Evolutionary conservation across 2,113 vertebrate species (phyloP).

Genomic region (Cebidichthys violaceus): DNA sequence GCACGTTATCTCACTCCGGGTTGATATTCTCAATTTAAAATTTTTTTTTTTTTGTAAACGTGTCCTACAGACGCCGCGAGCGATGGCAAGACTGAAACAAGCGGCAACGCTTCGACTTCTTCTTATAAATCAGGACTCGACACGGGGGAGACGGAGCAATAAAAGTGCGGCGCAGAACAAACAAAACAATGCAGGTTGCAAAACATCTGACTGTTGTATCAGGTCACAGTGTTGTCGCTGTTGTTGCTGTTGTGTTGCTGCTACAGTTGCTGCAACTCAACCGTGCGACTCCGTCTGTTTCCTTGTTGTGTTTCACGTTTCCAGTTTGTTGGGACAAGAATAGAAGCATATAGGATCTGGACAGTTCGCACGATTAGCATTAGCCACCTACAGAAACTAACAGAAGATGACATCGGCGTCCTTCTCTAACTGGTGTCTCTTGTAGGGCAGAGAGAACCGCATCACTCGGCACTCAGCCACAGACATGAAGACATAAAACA

Average conservation of each 20-base stretch:
- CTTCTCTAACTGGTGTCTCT: neutral
- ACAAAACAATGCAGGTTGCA: neutral
- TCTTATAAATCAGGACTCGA: neutral
- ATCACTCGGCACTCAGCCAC: neutral
- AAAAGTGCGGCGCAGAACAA: neutral
- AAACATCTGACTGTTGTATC: neutral
- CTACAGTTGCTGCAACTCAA: neutral
- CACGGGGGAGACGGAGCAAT: neutral
- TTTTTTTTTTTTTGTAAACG: slow-evolving; percentile 43
- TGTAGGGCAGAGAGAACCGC: neutral
- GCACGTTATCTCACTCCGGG: slow-evolving; percentile 26
- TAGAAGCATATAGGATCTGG: neutral
- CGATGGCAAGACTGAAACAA: neutral
- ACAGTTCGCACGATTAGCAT: neutral
- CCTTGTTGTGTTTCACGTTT: neutral
- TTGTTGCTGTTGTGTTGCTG: no score
- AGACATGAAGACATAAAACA: neutral
- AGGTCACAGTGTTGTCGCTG: no score
- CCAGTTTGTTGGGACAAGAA: neutral
- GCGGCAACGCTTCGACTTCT: neutral
- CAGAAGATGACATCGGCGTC: neutral
- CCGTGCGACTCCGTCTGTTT: neutral
- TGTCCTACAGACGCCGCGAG: slow-evolving; percentile 22
- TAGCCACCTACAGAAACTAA: neutral
- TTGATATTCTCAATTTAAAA: slow-evolving; percentile 33